phyloP scores from a whole-genome alignment of 2,888 invertebrate genomes.

The Leptinotarsa haldemani region DNA sequence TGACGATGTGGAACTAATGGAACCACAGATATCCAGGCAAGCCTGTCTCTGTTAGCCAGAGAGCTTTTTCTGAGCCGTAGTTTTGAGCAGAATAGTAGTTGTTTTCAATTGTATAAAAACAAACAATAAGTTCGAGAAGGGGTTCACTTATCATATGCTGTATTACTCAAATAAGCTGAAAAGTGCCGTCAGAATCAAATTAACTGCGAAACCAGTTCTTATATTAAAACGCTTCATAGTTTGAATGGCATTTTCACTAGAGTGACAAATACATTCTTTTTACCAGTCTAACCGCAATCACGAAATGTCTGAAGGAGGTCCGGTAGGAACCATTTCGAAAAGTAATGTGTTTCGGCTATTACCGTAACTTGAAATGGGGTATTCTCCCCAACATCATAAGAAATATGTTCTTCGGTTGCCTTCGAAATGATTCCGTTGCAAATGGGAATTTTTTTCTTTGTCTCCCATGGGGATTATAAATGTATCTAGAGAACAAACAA shows the following conservation, averaged over 20 bases:
- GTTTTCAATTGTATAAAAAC: too few species aligned
- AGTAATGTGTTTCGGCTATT: constrained; percentile 59
- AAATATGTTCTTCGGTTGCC: too few species aligned
- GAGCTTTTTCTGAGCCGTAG: too few species aligned
- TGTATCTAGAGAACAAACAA: neutral
- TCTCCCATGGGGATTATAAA: neutral
- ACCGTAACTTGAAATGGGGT: constrained; percentile 50
- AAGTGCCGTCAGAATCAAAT: too few species aligned
- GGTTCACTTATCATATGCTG: too few species aligned
- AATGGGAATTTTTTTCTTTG: neutral
- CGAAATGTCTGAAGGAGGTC: constrained; percentile 40
- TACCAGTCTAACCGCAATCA: constrained; percentile 2
- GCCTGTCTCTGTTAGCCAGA: too few species aligned
- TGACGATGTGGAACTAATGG: too few species aligned
- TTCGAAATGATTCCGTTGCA: neutral
- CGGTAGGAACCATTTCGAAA: constrained; percentile 53
- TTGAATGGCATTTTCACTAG: neutral
- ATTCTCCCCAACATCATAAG: neutral
- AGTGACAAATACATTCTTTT: neutral
- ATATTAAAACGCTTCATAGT: neutral
- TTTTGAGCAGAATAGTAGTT: too few species aligned
- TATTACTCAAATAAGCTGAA: too few species aligned
- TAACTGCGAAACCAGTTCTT: too few species aligned
- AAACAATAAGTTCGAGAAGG: too few species aligned
- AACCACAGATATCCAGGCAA: too few species aligned